Base-by-base conservation (phyloP, 2,113 vertebrate species). In the Tragelaphus buxtoni region DNA sequence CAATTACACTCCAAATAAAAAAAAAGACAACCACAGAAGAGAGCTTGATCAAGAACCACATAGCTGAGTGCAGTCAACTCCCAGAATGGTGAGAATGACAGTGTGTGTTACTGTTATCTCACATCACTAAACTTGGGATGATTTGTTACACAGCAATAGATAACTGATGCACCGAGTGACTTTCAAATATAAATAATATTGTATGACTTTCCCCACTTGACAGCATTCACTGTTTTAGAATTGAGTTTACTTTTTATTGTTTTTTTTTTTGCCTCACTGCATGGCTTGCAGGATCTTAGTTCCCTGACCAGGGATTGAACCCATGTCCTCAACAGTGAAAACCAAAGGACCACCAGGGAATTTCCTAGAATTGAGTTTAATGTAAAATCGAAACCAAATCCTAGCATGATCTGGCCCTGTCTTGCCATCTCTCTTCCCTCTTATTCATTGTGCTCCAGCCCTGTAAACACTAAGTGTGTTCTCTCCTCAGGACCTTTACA, bases 351-450 rank as follows among this genome's bases (percentile, higher is more conserved):
- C 28, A 30, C 45, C 14, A 49, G 74, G 14, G 74, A 77, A 32
- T 77, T 49, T 47, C 74, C 14, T 91, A 72, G 51, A 88, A 55
- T 79, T 74, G 26, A n/a, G 20, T 88, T 85, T 74, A 81, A 85
- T 47, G 61, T 69, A 86, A 86, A 79, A 84, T 86, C 20, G 51
- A 60, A 45, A 65, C 35, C n/a, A 83, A 79, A 55, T 56, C 80
- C 26, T 76, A 42, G 47, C 60, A 61, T 18, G 14, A 65, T 45
- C 35, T 53, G 55, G 42, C 13, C n/a, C 69, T 42, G 47, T 30
- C 61, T 97, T 10, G n/a, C n/a, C 42, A 42, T 32, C 87, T 95
- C 35, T 24, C 30, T 77, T 63, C 24, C 42, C 42, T 69, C 39
- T 83, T 53, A n/a, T 9, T 24, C 49, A 47, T 6, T 84, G 24